Evolutionary conservation across 1,140 invertebrate genomes (phyloP).

Genomic region (Mactra quadrangularis): DNA sequence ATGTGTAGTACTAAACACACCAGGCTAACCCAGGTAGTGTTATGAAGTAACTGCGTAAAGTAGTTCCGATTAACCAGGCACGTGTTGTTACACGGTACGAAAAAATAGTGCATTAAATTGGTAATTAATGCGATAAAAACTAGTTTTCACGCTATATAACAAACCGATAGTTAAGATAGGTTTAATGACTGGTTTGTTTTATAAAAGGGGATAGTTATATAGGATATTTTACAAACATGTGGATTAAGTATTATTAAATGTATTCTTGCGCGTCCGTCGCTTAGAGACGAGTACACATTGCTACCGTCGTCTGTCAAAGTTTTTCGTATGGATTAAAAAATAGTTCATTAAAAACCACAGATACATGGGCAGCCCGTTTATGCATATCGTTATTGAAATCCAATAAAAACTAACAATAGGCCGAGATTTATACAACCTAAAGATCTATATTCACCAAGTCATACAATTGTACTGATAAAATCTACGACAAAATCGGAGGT

Average conservation of each 20-base stretch:
- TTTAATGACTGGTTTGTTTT: background rate
- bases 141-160: background rate
- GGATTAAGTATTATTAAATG: background rate
- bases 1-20: constrained; percentile 16
- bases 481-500: no score
- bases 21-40: constrained; percentile 52
- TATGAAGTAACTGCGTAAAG: constrained; percentile 49
- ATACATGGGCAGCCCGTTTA: constrained; percentile 42
- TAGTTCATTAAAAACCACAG: constrained; percentile 32
- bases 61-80: constrained; percentile 23
- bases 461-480: no score
- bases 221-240: background rate
- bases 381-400: constrained; percentile 56
- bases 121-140: background rate
- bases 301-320: constrained; percentile 47
- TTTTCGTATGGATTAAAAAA: constrained; percentile 58
- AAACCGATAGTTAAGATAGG: background rate
- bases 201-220: background rate
- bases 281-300: constrained; percentile 56
- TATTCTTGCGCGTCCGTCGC: constrained; percentile 36
- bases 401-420: constrained; percentile 53
- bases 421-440: constrained; percentile 50
- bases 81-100: background rate
- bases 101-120: constrained; percentile 54
- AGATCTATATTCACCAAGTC: background rate